phyloP scores from a whole-genome alignment of 2,113 vertebrate species.

The Camelus bactrianus region DNA sequence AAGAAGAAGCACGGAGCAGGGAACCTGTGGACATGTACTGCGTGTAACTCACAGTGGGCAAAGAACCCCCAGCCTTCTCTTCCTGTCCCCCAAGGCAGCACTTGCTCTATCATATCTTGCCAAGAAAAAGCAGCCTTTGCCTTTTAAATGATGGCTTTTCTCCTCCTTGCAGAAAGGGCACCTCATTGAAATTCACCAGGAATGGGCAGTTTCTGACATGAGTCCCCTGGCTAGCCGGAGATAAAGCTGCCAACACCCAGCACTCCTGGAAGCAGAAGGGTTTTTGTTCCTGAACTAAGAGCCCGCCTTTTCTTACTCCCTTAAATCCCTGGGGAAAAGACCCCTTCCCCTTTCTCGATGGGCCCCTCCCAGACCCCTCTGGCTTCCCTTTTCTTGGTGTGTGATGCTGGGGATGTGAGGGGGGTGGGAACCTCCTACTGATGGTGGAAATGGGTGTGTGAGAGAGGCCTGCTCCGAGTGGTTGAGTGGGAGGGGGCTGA shows the following conservation, averaged over 20 bases:
- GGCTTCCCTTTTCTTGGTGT: background rate
- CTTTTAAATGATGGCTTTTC: constrained; percentile 46
- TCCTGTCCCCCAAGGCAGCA: background rate
- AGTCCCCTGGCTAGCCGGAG: background rate
- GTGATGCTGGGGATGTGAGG: background rate
- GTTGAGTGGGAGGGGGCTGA: background rate
- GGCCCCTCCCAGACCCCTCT: background rate
- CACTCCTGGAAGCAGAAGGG: background rate
- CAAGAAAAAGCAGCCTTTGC: constrained; percentile 5
- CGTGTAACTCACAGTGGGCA: background rate
- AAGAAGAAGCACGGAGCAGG: background rate
- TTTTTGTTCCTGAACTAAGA: background rate
- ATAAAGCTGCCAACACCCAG: background rate
- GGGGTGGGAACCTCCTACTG: background rate
- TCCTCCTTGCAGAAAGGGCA: constrained; percentile 27
- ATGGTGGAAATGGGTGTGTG: background rate
- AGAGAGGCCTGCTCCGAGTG: background rate
- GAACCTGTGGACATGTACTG: background rate
- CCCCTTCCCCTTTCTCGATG: background rate
- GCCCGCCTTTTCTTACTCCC: background rate
- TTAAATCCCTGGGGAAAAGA: background rate
- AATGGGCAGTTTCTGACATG: constrained; percentile 54
- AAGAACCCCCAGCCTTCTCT: background rate
- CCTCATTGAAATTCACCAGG: constrained; percentile 72
- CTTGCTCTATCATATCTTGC: background rate